A percentile compares a stretch with the other conserved stretches of the same genome.
phyloP scores from a whole-genome alignment of 2,797 vertebrate genomes.

The Eidolon dupreanum region DNA sequence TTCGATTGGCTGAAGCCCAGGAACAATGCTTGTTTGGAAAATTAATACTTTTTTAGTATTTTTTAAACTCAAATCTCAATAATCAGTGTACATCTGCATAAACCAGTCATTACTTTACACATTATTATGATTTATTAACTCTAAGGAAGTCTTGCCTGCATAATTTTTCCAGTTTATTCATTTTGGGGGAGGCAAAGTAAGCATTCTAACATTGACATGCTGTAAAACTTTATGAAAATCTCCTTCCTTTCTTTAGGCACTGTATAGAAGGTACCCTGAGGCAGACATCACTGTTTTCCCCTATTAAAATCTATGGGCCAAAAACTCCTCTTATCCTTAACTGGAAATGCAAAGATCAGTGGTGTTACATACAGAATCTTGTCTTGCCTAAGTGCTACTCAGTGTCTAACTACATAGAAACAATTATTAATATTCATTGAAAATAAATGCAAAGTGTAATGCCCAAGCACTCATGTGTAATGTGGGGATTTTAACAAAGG shows the following conservation, averaged over 20 bases:
- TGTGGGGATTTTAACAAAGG: neutral
- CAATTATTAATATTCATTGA: neutral
- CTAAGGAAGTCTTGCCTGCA: neutral
- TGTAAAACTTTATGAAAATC: neutral
- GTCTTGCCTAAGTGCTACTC: conserved; percentile 1
- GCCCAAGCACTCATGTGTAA: neutral
- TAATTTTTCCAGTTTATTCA: neutral
- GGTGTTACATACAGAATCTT: neutral
- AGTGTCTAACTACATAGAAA: neutral
- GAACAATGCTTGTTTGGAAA: neutral
- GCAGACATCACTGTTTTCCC: neutral
- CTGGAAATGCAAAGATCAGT: neutral
- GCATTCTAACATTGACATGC: neutral
- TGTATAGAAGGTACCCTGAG: neutral
- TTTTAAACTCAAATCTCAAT: neutral
- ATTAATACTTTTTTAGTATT: neutral
- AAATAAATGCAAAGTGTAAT: neutral
- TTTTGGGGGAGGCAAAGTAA: neutral
- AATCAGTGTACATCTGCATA: neutral
- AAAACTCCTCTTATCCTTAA: neutral
- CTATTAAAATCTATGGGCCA: neutral
- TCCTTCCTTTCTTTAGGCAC: neutral
- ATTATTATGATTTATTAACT: neutral
- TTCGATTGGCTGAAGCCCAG: neutral
- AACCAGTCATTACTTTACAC: neutral